Evolutionary conservation across 2,797 vertebrate genomes (phyloP), one percentile per base, ranked within the genome.

Genomic region (Lithobates sylvaticus): DNA sequence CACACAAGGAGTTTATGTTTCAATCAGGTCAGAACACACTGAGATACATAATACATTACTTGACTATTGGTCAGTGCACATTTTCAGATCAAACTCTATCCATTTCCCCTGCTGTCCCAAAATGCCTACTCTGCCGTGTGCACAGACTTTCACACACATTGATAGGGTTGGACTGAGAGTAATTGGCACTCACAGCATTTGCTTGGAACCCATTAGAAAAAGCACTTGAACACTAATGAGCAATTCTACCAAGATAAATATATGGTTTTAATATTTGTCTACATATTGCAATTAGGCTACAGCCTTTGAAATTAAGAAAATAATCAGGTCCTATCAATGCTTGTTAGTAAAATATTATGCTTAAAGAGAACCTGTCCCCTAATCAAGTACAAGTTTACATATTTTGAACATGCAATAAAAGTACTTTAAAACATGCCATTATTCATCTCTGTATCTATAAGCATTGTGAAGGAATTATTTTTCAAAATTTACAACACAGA

Each of bases 141-240:
- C 69, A 27, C 74, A 61, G 81, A 84, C 13, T 89, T 87, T 89
- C 81, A 92, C 90, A 88, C 71, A 69, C 79, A 80, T 84, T 85
- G 86, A 89, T 44, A 34, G 27, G 26, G 58, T 89, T 82, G 2
- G 47, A 54, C 71, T 87, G 86, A 29, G 58, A 79, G 82, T 86
- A 87, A 39, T 68, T 88, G 86, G 71, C 86, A 86, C 12, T 82
- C 83, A 86, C 76, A 90, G 84, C 85, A 76, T n/a, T 80, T 88
- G 84, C 84, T 89, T 83, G 65, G 88, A 91, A 91, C 81, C 89
- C 89, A 76, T 13, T 72, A 44, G 8, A 13, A 8, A 21, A 10
- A 65, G 29, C 21, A 75, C 44, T n/a, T 32, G 15, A 76, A 58
- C 7, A 50, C 42, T 79, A 78, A 67, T 77, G n/a, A 50, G 36